These are phyloP conservation scores for Phragmatobia fuliginosa DNA, from an alignment of 2,888 invertebrate species.

Conservation along the genomic window DNA sequence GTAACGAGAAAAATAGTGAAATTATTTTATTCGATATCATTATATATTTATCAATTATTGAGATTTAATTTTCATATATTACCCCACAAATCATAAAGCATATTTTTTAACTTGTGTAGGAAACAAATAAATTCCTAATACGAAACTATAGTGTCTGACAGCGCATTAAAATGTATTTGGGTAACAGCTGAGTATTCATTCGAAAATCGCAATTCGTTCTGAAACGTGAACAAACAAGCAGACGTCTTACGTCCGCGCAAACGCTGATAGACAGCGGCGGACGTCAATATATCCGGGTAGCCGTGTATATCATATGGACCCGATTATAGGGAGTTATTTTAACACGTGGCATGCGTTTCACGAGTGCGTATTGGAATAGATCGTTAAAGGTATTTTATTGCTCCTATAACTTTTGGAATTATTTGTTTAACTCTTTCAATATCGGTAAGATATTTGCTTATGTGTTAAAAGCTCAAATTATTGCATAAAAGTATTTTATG, in stretches of 20 bases:
- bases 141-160: neutral
- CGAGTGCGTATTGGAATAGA: constrained; percentile 23
- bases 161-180: neutral
- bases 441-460: neutral
- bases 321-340: constrained; percentile 43
- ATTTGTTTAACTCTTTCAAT: constrained; percentile 12
- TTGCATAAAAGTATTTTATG: neutral
- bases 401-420: constrained; percentile 12
- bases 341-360: constrained; percentile 29
- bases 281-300: constrained; percentile 48
- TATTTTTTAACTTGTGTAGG: too few species aligned
- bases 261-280: constrained; percentile 28
- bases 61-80: too few species aligned
- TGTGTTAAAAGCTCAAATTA: constrained; percentile 12
- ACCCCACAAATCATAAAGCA: too few species aligned
- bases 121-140: too few species aligned
- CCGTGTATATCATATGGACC: constrained; percentile 37
- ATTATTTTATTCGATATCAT: too few species aligned
- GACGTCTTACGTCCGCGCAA: constrained; percentile 20
- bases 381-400: constrained; percentile 19
- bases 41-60: too few species aligned
- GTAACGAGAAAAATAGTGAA: too few species aligned
- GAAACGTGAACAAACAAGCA: constrained; percentile 27
- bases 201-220: constrained; percentile 20
- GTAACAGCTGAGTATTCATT: constrained; percentile 5